Evolutionary conservation across 2,113 vertebrate species (phyloP).

Genomic region (Galeopterus variegatus): DNA sequence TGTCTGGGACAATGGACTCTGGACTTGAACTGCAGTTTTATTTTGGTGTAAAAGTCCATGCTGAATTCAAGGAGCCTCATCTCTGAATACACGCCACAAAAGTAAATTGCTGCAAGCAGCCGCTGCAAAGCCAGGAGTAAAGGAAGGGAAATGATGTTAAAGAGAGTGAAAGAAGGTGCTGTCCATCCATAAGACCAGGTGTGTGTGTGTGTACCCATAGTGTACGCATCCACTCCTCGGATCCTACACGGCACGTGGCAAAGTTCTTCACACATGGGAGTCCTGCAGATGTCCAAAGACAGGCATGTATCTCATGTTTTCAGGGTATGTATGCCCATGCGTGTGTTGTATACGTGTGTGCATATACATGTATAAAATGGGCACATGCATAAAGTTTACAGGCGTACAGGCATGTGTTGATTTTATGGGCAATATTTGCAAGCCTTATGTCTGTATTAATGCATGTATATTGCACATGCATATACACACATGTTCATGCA

Average conservation of each 20-base stretch:
- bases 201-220: not conserved
- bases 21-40: not conserved
- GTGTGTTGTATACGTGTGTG: not conserved
- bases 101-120: not conserved
- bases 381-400: not conserved
- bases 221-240: not conserved
- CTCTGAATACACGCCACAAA: not conserved
- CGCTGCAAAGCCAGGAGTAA: not conserved
- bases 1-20: not conserved
- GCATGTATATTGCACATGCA: not conserved
- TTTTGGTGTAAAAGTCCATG: not conserved
- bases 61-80: not conserved
- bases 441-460: not conserved
- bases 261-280: not conserved
- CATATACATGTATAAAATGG: not conserved
- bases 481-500: not conserved
- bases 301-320: not conserved
- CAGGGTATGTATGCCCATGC: not conserved
- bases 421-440: conserved; percentile 9
- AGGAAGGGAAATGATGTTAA: not conserved
- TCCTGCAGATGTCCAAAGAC: not conserved
- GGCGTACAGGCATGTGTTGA: not conserved
- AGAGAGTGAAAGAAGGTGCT: not conserved
- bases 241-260: not conserved
- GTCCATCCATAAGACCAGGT: not conserved